Base-by-base conservation (phyloP, 1,140 invertebrate species). In the Gerris buenoi region DNA sequence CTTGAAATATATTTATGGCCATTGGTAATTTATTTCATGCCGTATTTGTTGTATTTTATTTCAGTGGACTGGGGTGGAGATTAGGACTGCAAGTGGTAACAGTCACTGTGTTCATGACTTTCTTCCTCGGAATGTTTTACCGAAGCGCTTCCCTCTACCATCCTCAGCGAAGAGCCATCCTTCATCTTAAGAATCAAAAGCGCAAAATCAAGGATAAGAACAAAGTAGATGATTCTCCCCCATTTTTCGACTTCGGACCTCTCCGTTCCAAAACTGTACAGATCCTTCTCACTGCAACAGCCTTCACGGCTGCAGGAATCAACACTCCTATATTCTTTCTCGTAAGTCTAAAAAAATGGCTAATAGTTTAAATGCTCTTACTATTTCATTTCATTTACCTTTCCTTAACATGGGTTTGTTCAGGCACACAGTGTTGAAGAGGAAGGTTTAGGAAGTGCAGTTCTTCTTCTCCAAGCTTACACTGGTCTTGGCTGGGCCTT, bases 121-220 rank as follows among this genome's bases (percentile, higher is more conserved):
- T 93, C 75, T 85, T 95, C 72, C 80, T 93, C 13, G 91, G 91
- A 23, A 91, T 89, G 1, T 90, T 91, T 78, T 94, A 94, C 76
- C 84, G 92, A 22, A 92, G 90, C 10, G 91, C 91, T 0, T 93
- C 90, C 0, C 79, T 95, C 0, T 95, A 95, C 73, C 91, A 95
- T 77, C 91, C 91, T 0, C 90, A 94, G 74, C 76, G 91, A 68
- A 81, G 91, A 60, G 91, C 91, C 27, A 94, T 95, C 70, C 80
- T 93, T 22, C 91, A 94, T 75, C 83, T 95, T 66, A 95, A 95
- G 76, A 93, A 91, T 75, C 91, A 94, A 77, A 91, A 92, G 73
- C 80, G 89, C 63, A 92, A 91, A 75, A 84, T 87, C 76, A 88
- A 88, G 72, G 86, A 89, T 71, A 87, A 86, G 70, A 87, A 84